phyloP scores from a whole-genome alignment of 2,113 vertebrate species.

The Onychostoma macrolepis region DNA sequence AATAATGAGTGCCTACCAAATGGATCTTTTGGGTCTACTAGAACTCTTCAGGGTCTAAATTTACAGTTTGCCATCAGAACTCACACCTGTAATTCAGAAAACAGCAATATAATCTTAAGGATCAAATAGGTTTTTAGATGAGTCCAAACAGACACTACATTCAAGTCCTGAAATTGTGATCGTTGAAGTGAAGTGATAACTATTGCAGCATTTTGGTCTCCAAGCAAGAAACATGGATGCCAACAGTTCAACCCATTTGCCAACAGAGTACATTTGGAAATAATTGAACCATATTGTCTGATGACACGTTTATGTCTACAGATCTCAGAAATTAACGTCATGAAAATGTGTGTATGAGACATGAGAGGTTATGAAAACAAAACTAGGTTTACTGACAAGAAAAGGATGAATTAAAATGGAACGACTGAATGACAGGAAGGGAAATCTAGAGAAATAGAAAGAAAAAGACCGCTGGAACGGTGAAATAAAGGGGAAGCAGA shows the following conservation, averaged over 20 bases:
- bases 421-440: constrained; percentile 47
- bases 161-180: background rate
- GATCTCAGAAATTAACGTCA: background rate
- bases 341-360: background rate
- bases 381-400: constrained; percentile 1
- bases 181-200: background rate
- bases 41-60: no score
- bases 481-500: constrained; percentile 87
- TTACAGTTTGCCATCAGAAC: no score
- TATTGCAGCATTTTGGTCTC: background rate
- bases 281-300: background rate
- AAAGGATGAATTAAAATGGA: constrained; percentile 39
- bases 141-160: background rate
- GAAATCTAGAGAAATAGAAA: constrained; percentile 75
- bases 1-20: no score
- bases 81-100: background rate
- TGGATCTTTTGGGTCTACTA: no score
- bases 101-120: background rate
- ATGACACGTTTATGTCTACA: background rate
- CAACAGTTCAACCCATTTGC: background rate
- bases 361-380: background rate
- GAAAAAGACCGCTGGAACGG: constrained; percentile 61
- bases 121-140: background rate
- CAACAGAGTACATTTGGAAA: background rate
- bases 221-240: background rate